phyloP scores from a whole-genome alignment of 2,888 invertebrate genomes.

The Orthosia gracilis region DNA sequence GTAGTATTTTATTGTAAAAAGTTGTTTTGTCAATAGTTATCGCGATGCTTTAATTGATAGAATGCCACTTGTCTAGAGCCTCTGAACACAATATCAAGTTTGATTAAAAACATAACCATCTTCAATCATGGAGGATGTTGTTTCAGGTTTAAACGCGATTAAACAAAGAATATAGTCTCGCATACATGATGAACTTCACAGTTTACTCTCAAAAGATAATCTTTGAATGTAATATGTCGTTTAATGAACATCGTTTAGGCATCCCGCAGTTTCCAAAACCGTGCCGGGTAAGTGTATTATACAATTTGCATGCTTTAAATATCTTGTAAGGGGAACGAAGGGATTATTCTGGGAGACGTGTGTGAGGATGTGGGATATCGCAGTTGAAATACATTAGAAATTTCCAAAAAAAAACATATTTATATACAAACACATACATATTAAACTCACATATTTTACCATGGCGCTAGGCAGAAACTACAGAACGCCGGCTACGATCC shows the following conservation, averaged over 20 bases:
- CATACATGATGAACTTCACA: conserved; percentile 24
- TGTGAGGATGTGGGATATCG: not conserved
- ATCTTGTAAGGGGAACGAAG: conserved; percentile 33
- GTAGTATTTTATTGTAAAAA: too few species aligned
- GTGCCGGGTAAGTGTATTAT: conserved; percentile 56
- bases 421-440: too few species aligned
- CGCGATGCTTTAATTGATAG: too few species aligned
- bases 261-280: conserved; percentile 52
- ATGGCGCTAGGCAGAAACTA: too few species aligned
- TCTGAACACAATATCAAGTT: too few species aligned
- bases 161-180: conserved; percentile 8
- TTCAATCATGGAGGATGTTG: not conserved
- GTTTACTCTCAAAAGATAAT: conserved; percentile 48
- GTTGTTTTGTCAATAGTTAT: too few species aligned
- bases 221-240: conserved; percentile 51
- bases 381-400: not conserved
- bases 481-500: too few species aligned
- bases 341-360: conserved; percentile 54
- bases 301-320: conserved; percentile 66
- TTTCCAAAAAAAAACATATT: not conserved
- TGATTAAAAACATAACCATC: too few species aligned
- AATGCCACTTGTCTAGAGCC: too few species aligned
- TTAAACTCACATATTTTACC: too few species aligned
- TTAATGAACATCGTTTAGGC: conserved; percentile 61
- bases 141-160: conserved; percentile 1